Evolutionary conservation across 2,888 invertebrate genomes (phyloP), one percentile per base, ranked within the genome.

Genomic region (Trissolcus brochymenae): DNA sequence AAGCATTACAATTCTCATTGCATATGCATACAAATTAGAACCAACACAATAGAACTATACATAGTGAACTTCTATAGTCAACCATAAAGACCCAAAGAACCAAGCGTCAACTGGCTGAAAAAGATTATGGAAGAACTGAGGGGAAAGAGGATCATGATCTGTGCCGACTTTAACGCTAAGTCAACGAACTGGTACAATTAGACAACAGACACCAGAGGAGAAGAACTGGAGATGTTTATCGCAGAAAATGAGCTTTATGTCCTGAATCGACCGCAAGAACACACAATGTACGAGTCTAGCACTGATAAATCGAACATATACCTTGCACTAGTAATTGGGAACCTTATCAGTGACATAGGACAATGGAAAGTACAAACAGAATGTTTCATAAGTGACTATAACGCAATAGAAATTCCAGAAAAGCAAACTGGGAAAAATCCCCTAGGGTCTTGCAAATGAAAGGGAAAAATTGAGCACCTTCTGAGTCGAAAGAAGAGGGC

Each of bases 381-480:
- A 16, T 67, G 59, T 53, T 49, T 62, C 0, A 67, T 65, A 0
- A 68, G 72, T 17, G 77, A 77, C 29, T 73, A 77, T 43, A 67
- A 72, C 16, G 59, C 59, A 0, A 72, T 76, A 0, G 53, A 56
- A 19, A 60, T 76, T 0, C 16, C 43, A 43, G 13, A 9, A 43
- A 43, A 43, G 43, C 3, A 3, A 13, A 43, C 13, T 43, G 43
- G 13, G 43, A 43, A 0, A 43, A 43, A 4, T 43, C 11, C n/a
- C 2, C 3, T 11, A 43, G 43, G 43, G n/a, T 43, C 13, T 11
- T 43, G n/a, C 4, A 25, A 13, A 43, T 4, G 43, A 43, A 43
- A 43, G 43, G n/a, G 14, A 25, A 19, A 0, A n/a, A 29, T 41
- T 14, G 13, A 19, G 11, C 43, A 43, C 7, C 4, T 11, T 4